These are phyloP conservation scores for Lasius platythorax DNA, from an alignment of 2,888 invertebrate genomes.

Conservation along the genomic window DNA sequence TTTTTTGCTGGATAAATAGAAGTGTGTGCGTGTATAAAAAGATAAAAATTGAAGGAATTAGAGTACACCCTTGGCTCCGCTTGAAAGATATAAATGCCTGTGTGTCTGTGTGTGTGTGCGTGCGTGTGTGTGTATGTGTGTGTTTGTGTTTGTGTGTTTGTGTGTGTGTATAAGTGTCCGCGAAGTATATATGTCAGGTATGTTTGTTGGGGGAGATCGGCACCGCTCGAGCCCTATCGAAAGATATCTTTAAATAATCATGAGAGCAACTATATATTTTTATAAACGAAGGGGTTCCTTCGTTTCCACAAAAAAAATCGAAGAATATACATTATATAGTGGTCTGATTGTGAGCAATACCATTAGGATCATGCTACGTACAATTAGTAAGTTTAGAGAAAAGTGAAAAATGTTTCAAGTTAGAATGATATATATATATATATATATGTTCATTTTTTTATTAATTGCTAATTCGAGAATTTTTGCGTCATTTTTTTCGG, in stretches of 20 bases:
- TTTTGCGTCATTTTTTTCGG: conserved; percentile 7
- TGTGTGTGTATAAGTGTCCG: not conserved
- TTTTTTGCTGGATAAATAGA: not conserved
- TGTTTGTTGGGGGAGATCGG: conserved; percentile 10
- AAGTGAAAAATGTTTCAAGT: conserved; percentile 1
- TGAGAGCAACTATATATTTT: conserved; percentile 22
- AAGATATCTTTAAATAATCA: conserved; percentile 2
- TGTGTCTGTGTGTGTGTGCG: not conserved
- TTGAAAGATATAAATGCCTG: conserved; percentile 11
- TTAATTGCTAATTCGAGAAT: not conserved
- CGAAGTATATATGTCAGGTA: not conserved
- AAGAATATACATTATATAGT: not conserved
- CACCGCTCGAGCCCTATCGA: not conserved
- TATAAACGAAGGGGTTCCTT: not conserved
- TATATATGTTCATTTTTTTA: not conserved
- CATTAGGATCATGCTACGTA: not conserved
- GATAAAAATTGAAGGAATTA: conserved; percentile 30
- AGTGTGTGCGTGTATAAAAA: conserved; percentile 31
- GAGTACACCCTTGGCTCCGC: not conserved
- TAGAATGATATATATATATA: not conserved
- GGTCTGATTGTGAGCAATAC: not conserved
- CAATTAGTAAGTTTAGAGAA: not conserved
- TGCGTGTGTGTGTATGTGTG: not conserved
- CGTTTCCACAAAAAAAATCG: not conserved
- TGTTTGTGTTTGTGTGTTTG: conserved; percentile 10